Evolutionary conservation across 2,888 invertebrate genomes (phyloP).

Genomic region (Cosmopolites sordidus): DNA sequence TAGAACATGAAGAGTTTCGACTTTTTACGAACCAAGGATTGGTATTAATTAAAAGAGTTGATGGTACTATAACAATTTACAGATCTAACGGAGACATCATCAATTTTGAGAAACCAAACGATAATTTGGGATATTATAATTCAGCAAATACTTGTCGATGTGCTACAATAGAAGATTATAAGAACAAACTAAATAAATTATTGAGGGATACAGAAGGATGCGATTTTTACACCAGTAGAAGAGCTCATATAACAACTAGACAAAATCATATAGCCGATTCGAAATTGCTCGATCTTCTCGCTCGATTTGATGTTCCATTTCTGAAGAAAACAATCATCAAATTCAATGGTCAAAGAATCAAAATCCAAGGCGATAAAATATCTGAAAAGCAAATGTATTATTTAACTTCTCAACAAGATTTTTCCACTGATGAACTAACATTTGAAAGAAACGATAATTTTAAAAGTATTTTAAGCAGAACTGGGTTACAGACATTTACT

Average conservation of each 20-base stretch:
- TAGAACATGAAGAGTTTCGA: constrained; percentile 34
- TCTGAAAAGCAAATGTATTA: constrained; percentile 31
- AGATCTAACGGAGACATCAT: constrained; percentile 36
- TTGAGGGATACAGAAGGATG: constrained; percentile 17
- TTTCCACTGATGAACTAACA: constrained; percentile 31
- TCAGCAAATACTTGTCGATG: constrained; percentile 27
- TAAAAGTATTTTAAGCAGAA: constrained; percentile 28
- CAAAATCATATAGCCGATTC: constrained; percentile 26
- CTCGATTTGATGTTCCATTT: constrained; percentile 32
- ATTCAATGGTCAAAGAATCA: constrained; percentile 32
- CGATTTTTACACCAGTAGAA: constrained; percentile 26
- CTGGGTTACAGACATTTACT: constrained; percentile 27
- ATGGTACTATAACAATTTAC: constrained; percentile 33
- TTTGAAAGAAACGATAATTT: constrained; percentile 37
- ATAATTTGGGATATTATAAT: constrained; percentile 11
- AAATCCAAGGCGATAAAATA: constrained; percentile 27
- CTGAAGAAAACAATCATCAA: constrained; percentile 28
- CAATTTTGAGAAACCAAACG: constrained; percentile 30
- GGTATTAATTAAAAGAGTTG: constrained; percentile 33
- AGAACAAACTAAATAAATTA: constrained; percentile 29
- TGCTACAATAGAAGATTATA: constrained; percentile 28
- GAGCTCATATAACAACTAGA: constrained; percentile 28
- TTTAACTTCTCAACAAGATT: constrained; percentile 31
- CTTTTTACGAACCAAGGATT: constrained; percentile 35
- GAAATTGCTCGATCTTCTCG: constrained; percentile 25